Percentiles rank a stretch among this genome's conserved stretches.
Conservation (phyloP, 2,888 invertebrate genomes). For the Sipha maydis region DNA sequence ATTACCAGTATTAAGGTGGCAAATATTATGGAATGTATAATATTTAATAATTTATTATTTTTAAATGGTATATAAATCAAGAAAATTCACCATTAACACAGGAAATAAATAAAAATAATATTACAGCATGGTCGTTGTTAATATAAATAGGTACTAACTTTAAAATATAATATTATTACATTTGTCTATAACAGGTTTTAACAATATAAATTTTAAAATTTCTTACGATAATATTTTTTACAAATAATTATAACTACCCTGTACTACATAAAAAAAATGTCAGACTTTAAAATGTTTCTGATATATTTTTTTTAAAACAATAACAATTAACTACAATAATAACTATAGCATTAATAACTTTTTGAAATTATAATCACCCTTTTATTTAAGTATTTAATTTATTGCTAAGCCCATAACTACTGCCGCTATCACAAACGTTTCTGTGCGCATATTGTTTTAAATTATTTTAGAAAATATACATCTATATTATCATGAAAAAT, state of each 20-base stretch:
- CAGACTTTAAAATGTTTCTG: constrained; percentile 31
- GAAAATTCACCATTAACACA: neutral
- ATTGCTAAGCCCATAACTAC: constrained; percentile 39
- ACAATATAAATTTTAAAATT: constrained; percentile 37
- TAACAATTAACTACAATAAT: constrained; percentile 29
- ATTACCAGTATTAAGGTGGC: neutral
- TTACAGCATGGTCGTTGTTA: neutral
- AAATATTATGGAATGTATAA: neutral
- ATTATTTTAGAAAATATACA: constrained; percentile 4
- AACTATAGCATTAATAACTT: constrained; percentile 21
- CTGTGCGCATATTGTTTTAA: neutral
- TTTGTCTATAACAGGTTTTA: constrained; percentile 43
- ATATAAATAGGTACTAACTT: constrained; percentile 39
- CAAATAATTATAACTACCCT: constrained; percentile 41
- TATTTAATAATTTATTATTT: neutral
- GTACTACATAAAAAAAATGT: constrained; percentile 41
- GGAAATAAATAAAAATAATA: constrained; percentile 30
- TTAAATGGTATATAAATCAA: constrained; percentile 30
- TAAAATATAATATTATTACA: constrained; percentile 37
- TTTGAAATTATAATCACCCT: neutral
- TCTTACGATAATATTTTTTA: constrained; percentile 2
- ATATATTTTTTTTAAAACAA: constrained; percentile 9
- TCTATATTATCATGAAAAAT: neutral
- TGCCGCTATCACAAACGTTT: neutral
- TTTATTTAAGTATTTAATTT: constrained; percentile 22